Conservation (phyloP, 2,797 vertebrate species). For the Spondyliosoma cantharus region DNA sequence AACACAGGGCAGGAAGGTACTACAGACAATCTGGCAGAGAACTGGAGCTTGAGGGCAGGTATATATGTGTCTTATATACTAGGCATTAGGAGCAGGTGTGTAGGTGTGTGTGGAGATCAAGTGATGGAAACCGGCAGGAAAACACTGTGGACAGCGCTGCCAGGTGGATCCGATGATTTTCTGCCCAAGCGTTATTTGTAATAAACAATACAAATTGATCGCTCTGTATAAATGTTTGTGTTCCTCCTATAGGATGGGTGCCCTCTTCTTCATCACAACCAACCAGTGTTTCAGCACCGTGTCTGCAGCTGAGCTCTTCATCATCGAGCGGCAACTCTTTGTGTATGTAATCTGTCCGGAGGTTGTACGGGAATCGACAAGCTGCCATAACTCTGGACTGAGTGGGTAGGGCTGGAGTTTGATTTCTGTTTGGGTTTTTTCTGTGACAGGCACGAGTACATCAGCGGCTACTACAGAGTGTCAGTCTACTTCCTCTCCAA, state of each 20-base stretch:
- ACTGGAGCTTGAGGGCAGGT: too few species aligned
- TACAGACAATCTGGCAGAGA: too few species aligned
- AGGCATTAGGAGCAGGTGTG: background rate
- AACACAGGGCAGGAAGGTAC: too few species aligned
- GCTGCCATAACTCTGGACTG: background rate
- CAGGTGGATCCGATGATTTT: too few species aligned
- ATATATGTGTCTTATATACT: too few species aligned
- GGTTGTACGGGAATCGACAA: background rate
- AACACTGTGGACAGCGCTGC: background rate
- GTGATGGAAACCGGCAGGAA: background rate
- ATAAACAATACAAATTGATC: too few species aligned
- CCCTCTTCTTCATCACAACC: constrained; percentile 92
- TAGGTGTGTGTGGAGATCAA: background rate
- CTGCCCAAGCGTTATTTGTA: too few species aligned
- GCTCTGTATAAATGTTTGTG: background rate
- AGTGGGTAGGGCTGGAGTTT: background rate
- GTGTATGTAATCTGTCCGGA: constrained; percentile 82
- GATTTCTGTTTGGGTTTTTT: constrained; percentile 11
- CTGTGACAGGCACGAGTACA: constrained; percentile 91
- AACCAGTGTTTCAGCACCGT: constrained; percentile 95
- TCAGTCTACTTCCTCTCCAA: constrained; percentile 94
- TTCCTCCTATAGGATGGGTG: constrained; percentile 85
- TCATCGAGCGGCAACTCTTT: constrained; percentile 92
- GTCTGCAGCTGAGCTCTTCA: constrained; percentile 92
- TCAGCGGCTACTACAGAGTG: constrained; percentile 95